phyloP scores from a whole-genome alignment of 2,888 invertebrate genomes.

The Synergus gifuensis region DNA sequence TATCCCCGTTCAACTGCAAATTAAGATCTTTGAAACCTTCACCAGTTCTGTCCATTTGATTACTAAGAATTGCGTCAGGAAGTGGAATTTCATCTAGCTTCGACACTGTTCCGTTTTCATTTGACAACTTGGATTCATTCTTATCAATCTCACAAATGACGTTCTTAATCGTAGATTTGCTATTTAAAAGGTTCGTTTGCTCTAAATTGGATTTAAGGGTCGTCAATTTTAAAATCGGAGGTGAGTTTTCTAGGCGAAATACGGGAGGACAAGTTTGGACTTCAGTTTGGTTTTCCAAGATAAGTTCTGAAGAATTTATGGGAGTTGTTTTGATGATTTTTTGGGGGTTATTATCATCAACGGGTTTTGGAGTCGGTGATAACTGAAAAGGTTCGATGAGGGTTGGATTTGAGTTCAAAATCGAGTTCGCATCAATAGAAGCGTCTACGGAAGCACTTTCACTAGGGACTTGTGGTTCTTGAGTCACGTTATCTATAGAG shows the following conservation, averaged over 20 bases:
- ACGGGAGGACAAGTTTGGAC: not conserved
- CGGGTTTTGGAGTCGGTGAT: not conserved
- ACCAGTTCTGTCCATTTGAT: not conserved
- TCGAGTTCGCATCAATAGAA: not conserved
- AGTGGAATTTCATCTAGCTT: constrained; percentile 45
- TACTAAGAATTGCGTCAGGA: constrained; percentile 55
- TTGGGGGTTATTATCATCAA: constrained; percentile 45
- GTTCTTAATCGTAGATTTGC: constrained; percentile 19
- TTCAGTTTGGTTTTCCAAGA: not conserved
- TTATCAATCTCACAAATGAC: not conserved
- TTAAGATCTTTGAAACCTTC: not conserved
- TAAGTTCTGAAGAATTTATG: not conserved
- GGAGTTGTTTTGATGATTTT: not conserved
- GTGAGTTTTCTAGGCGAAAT: not conserved
- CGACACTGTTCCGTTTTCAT: not conserved
- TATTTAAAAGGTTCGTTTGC: constrained; percentile 42
- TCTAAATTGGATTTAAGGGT: constrained; percentile 41
- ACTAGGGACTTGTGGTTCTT: constrained; percentile 48
- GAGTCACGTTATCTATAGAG: constrained; percentile 58
- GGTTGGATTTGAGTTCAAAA: not conserved
- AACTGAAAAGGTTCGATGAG: not conserved
- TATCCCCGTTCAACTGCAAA: constrained; percentile 47
- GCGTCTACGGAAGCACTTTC: constrained; percentile 45
- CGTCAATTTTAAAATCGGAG: not conserved
- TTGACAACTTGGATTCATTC: not conserved